Conservation (phyloP, 2,888 invertebrate species). For the Conomelus anceps region DNA sequence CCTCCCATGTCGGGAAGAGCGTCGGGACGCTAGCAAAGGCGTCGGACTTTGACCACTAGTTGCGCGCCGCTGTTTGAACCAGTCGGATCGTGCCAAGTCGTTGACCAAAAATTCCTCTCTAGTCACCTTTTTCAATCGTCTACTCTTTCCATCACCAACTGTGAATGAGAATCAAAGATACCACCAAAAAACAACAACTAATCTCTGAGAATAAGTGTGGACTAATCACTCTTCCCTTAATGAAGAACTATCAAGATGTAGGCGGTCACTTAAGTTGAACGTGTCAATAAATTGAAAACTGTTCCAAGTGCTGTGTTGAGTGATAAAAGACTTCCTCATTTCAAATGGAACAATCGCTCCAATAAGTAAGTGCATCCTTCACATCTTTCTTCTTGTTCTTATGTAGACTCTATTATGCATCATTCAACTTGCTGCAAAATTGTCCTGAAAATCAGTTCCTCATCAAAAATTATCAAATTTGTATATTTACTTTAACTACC, state of each 20-base stretch:
- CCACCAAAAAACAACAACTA: too few species aligned
- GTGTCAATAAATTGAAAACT: background rate
- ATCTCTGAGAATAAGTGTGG: too few species aligned
- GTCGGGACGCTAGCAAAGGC: background rate
- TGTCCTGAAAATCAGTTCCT: too few species aligned
- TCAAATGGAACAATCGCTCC: background rate
- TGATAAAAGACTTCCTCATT: background rate
- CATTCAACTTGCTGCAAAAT: background rate
- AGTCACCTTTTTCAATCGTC: background rate
- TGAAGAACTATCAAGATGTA: background rate
- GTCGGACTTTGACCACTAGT: background rate
- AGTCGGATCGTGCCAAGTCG: background rate
- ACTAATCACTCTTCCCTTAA: too few species aligned
- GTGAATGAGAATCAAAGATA: too few species aligned
- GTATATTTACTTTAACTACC: too few species aligned
- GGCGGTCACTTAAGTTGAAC: background rate
- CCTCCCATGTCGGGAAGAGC: background rate
- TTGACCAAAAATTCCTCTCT: background rate
- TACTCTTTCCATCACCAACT: background rate
- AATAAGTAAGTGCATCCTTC: background rate
- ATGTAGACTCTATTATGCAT: background rate
- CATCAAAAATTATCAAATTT: too few species aligned
- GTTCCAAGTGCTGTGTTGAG: background rate
- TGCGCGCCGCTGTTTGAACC: background rate
- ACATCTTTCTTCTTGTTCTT: background rate